These are phyloP conservation scores for Reticulitermes lucifugus DNA, from an alignment of 2,888 invertebrate species.

Conservation along the genomic window DNA sequence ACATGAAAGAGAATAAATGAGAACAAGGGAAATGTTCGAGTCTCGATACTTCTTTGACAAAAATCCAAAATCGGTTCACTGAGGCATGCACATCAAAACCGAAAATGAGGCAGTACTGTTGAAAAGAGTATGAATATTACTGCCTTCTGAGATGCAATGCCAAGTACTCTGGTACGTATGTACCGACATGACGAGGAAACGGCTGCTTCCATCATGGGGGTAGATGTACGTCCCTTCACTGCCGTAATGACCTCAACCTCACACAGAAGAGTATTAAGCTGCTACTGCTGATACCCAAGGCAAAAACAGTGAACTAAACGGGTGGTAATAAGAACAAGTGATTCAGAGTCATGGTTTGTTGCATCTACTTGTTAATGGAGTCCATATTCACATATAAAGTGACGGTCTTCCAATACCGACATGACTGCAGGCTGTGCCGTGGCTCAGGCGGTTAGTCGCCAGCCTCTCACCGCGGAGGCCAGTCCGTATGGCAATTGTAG, in stretches of 20 bases:
- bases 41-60: neutral
- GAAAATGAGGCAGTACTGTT: neutral
- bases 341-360: conserved; percentile 22
- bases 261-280: too few species aligned
- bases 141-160: too few species aligned
- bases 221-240: too few species aligned
- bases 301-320: conserved; percentile 3
- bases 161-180: too few species aligned
- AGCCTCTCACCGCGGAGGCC: too few species aligned
- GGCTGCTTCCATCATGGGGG: too few species aligned
- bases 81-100: neutral
- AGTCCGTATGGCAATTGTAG: neutral
- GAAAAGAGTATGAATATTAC: neutral
- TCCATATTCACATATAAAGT: neutral
- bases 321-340: neutral
- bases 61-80: neutral
- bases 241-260: too few species aligned
- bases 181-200: too few species aligned
- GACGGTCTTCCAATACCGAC: neutral
- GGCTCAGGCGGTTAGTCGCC: too few species aligned
- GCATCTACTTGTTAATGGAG: neutral
- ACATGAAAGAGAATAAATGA: neutral
- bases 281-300: neutral
- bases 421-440: neutral
- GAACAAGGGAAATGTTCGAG: too few species aligned